phyloP scores from a whole-genome alignment of 1,140 invertebrate genomes.

The Lerema accius region DNA sequence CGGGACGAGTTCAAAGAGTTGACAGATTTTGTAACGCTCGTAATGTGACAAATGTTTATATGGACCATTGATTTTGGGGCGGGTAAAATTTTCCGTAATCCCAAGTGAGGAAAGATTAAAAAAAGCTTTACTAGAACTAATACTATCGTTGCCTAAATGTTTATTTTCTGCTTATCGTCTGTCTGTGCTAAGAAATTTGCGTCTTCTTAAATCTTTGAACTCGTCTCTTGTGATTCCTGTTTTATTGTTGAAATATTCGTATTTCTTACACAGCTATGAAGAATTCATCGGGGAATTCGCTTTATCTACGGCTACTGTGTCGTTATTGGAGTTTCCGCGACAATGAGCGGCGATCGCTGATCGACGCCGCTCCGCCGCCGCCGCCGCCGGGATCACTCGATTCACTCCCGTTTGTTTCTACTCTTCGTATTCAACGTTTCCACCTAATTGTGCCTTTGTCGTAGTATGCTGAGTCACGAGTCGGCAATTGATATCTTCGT shows the following conservation, averaged over 20 bases:
- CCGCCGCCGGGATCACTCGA: neutral
- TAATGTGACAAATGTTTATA: too few relatives aligned
- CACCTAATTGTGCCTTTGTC: constrained; percentile 5
- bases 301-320: constrained; percentile 2
- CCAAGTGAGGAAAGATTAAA: too few relatives aligned
- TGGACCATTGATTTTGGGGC: too few relatives aligned
- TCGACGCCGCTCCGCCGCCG: neutral
- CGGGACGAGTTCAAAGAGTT: too few relatives aligned
- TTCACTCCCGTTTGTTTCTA: constrained; percentile 3
- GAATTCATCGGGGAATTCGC: constrained; percentile 1
- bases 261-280: too few relatives aligned
- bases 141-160: too few relatives aligned
- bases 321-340: neutral
- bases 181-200: too few relatives aligned
- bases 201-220: too few relatives aligned
- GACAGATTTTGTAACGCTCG: too few relatives aligned
- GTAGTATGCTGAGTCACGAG: neutral
- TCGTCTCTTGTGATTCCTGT: constrained; percentile 2
- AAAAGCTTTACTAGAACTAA: too few relatives aligned
- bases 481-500: neutral
- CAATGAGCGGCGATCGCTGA: constrained; percentile 1
- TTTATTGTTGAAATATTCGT: constrained; percentile 7
- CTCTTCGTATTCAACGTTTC: constrained; percentile 11
- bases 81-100: too few relatives aligned
- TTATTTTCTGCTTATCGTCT: too few relatives aligned